Evolutionary conservation across 2,888 invertebrate genomes (phyloP), one percentile per base, ranked within the genome.

Genomic region (Gibbula magus): DNA sequence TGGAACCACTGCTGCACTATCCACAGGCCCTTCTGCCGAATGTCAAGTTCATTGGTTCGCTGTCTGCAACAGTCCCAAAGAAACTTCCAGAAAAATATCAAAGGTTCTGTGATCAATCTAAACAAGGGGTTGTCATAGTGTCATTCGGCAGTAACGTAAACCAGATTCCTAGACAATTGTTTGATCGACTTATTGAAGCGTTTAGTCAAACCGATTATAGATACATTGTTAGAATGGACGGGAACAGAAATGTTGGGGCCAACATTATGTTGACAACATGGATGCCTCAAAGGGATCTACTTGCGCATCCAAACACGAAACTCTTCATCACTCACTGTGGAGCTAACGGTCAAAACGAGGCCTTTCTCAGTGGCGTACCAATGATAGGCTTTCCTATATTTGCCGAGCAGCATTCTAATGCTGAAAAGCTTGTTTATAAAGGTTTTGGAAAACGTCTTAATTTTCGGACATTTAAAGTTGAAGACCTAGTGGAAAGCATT

Each of bases 281-380:
- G 89, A 52, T 88, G 29, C 89, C 88, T 10, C 87, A 89, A 70
- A 85, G 85, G 29, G 86, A 87, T 53, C 73, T 89, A 0, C 84
- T 88, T n/a, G 86, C 81, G 13, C 87, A 89, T 73, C 74, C 52
- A 3, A 86, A 85, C 32, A 80, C 82, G 2, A 85, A 84, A 77
- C 76, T 87, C 10, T 87, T 89, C 73, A 82, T 89, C 10, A 85
- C 87, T 16, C 89, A 89, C 77, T 87, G 86, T 54, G 89, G 89
- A 2, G 82, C 78, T 51, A 87, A 86, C 61, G 85, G 89, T 7
- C 84, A 85, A 29, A 86, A 82, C 80, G 89, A 89, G 78, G 86
- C 84, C 2, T 51, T 89, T 18, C 87, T 84, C 75, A 84, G 87
- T 78, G 88, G 82, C 4, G 86, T 89, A 8, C 89, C 89, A 1